Base-by-base conservation (phyloP, 1,140 invertebrate species). In the Danaus melanippus region DNA sequence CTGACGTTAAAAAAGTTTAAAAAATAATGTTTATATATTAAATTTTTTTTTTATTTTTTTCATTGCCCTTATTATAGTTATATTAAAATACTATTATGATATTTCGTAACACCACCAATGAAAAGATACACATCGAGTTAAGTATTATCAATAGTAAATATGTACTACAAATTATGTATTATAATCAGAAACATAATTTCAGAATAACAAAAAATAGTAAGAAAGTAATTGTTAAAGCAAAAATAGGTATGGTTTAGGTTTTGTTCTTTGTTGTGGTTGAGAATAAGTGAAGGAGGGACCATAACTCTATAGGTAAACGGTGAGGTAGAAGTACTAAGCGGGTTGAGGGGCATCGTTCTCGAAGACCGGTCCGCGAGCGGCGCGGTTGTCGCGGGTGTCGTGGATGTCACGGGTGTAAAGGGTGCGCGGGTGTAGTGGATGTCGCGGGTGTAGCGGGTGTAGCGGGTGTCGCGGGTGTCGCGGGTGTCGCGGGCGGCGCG, bases 291-390 rank as follows among this genome's bases (percentile, higher is more conserved):
- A 72, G 67, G 71, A 79, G 70, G 71, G 65, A 66, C 50, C 46
- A 53, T 53, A 42, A 53, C 42, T 54, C 11, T 47, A 46, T 64
- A 63, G 60, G 62, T 62, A 68, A 32, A 32, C 21, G 56, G 62
- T 61, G 62, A 66, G 62, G 62, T 74, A 72, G 71, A 72, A 74
- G 72, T 71, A 67, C 60, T 65, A 66, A 71, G 70, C 66, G 76
- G 74, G 76, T 74, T 73, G 76, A 70, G 72, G 79, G 79, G 81
- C 67, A 72, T 76, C 69, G 74, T 74, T 75, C 73, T 75, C 71
- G 67, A 72, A 79, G 81, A 85, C 81, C 81, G 81, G 81, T 85
- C 81, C 53, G 21, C 21, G 21, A 8, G 21, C 7, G 21, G 4
- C 21, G 21, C 7, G 21, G 21, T 7, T 32, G 21, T 32, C 21